phyloP scores from a whole-genome alignment of 2,888 invertebrate genomes.

The Heliconius erato region DNA sequence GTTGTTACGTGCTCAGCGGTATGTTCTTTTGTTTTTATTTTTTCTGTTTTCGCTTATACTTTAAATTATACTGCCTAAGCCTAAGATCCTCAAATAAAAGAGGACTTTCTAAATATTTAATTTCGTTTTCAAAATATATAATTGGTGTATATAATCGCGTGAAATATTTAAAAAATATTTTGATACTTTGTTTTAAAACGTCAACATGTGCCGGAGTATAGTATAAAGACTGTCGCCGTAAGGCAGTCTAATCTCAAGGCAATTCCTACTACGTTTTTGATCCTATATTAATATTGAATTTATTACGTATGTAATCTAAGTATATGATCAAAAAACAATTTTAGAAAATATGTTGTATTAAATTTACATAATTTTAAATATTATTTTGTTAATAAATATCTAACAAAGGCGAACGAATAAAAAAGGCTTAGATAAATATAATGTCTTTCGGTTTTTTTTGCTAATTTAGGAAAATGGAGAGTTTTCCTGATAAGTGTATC shows the following conservation, averaged over 20 bases:
- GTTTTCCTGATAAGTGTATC: too few relatives aligned
- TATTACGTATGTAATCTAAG: too few relatives aligned
- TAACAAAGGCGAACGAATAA: too few relatives aligned
- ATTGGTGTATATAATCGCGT: background rate
- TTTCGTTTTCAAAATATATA: background rate
- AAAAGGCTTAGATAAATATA: background rate
- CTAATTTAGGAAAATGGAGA: background rate
- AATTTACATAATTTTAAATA: too few relatives aligned
- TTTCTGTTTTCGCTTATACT: background rate
- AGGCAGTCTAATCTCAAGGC: constrained; percentile 8
- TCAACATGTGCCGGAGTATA: background rate
- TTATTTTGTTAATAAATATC: too few relatives aligned
- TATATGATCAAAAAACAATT: too few relatives aligned
- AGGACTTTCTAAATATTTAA: background rate
- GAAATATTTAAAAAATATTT: background rate
- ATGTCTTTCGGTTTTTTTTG: background rate
- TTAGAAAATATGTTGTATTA: too few relatives aligned
- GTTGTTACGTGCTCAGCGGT: constrained; percentile 55
- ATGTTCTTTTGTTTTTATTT: constrained; percentile 54
- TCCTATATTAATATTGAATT: too few relatives aligned
- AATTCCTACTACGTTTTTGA: background rate
- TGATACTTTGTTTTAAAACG: background rate
- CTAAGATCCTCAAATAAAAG: background rate
- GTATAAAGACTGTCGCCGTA: background rate
- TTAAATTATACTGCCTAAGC: background rate